Evolutionary conservation across 2,888 invertebrate genomes (phyloP), one percentile per base, ranked within the genome.

Genomic region (Melanophora roralis): DNA sequence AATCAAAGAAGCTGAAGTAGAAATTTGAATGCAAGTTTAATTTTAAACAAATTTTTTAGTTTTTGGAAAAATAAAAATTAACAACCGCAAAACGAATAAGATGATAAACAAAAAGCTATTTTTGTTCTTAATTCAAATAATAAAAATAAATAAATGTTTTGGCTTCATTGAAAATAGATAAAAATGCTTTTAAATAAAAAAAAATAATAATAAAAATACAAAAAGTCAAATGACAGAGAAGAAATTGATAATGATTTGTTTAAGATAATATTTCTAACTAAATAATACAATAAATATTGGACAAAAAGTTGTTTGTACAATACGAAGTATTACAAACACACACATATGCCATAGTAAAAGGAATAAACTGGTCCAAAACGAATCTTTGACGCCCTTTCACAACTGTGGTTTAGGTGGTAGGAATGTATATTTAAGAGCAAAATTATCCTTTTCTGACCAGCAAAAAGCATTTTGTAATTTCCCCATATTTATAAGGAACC

Each of bases 51-150:
- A 27, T 49, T 40, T 64, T 51, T 55, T 55, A 16, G 9, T 49
- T 27, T 5, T 27, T 45, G 23, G 7, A 11, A 51, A 60, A 49
- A n/a, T 21, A 51, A 11, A 23, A 36, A 62, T 45, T 38, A 36
- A 55, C 45, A 73, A 57, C 65, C 73, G 47, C 73, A 73, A 53
- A 73, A 38, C 27, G 55, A 55, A 27, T 55, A 64, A 55, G 23
- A 27, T 64, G 23, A 36, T 60, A 65, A 36, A 65, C n/a, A 38
- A 38, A 9, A 73, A n/a, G 64, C 40, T 65, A 27, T 7, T 64
- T 64, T 47, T 64, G 8, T 40, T 32, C 2, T 40, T 40, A 21
- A 43, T 43, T 49, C 21, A 53, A 14, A 60, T 43, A 60, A 60
- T 71, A 60, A 62, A 71, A 51, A 59, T 1, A 36, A 11, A 49